A percentile compares a stretch with the other conserved stretches of the same genome.
Conservation (phyloP, 2,113 vertebrate genomes). For the Dasypus novemcinctus region DNA sequence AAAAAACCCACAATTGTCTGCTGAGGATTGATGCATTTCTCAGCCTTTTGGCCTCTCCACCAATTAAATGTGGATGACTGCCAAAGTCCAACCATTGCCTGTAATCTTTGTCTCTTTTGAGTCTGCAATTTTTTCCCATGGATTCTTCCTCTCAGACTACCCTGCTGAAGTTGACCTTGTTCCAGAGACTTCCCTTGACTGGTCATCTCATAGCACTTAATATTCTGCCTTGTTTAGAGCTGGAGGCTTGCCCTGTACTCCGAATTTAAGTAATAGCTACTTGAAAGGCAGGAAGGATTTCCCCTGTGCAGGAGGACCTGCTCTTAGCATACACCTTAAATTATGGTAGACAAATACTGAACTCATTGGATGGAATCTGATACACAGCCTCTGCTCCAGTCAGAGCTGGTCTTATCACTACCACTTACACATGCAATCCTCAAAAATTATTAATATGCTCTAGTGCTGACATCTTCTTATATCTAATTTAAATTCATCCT, state of each 20-base stretch:
- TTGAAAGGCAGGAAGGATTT: conserved; percentile 21
- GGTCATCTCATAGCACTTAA: background rate
- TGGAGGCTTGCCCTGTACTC: background rate
- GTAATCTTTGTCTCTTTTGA: background rate
- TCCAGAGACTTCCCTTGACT: background rate
- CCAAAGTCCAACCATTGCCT: background rate
- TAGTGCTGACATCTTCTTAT: background rate
- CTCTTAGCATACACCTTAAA: background rate
- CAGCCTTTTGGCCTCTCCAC: background rate
- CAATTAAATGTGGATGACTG: conserved; percentile 18
- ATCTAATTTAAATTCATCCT: background rate
- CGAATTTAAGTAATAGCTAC: background rate
- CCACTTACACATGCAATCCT: background rate
- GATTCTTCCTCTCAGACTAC: background rate
- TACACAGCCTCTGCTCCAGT: background rate
- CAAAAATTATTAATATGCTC: background rate
- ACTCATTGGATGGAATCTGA: background rate
- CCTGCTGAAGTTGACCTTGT: background rate
- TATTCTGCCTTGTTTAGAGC: background rate
- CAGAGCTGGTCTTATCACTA: background rate
- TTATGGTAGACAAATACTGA: background rate
- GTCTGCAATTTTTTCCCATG: conserved; percentile 31
- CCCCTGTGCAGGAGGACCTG: background rate
- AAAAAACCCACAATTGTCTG: background rate
- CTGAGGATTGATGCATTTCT: conserved; percentile 7